Evolutionary conservation across 2,113 vertebrate species (phyloP), one percentile per base, ranked within the genome.

Genomic region (Pygoscelis adeliae): DNA sequence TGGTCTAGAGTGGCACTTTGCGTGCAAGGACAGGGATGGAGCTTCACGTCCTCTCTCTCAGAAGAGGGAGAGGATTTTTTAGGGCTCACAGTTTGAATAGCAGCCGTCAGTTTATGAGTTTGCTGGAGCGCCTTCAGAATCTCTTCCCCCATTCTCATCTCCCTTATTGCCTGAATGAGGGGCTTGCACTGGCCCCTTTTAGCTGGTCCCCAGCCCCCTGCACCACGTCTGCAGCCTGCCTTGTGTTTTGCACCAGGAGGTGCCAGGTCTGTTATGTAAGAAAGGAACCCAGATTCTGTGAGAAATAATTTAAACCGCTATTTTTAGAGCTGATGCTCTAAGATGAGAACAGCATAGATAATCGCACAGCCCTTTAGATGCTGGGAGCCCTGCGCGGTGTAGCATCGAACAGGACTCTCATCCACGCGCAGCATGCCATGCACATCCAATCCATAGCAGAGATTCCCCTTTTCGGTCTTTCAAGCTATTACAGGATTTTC

Each of bases 361-460:
- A 47, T 3, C 1, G 2, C 34, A 22, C 5, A 40, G 23, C 10
- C 40, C 18, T 11, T 52, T 8, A 47, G 18, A 36, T 16, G 15
- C 83, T 36, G 16, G 10, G 13, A 65, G 4, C 13, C 36, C 27
- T 7, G 66, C n/a, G 27, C 8, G 6, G 40, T n/a, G 34, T 21
- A 29, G 44, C 46, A 38, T 5, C 1, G 0, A 53, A 15, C 3
- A 38, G 17, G 11, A 22, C 19, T 38, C 30, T 36, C 8, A 25
- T 17, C 16, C 27, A 23, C 3, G 2, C 0, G 0, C n/a, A 53
- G 15, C n/a, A 22, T 9, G 4, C 19, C 26, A 13, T 8, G 13
- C 9, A 85, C 46, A 49, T 13, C 25, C 49, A 19, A 42, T 12
- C 66, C 21, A 7, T 1, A 34, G 29, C 21, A 73, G 6, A 26